Conservation (phyloP, 2,797 vertebrate species). For the Cygnus olor region DNA sequence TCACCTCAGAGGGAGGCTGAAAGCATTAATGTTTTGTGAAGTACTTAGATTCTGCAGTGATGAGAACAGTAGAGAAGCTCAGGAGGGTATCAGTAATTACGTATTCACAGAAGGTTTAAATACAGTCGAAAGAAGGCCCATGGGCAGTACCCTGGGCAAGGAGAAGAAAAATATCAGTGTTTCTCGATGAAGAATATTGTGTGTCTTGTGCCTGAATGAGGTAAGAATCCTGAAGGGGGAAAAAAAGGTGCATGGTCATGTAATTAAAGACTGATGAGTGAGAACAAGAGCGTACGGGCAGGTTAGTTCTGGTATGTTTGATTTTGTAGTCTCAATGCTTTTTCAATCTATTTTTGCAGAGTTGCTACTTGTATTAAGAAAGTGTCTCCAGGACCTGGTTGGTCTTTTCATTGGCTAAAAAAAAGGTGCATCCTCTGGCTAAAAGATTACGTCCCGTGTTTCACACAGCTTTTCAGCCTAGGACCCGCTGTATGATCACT, state of each 20-base stretch:
- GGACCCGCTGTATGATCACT: neutral
- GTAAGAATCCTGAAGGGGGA: neutral
- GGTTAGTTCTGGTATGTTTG: neutral
- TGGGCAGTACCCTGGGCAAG: neutral
- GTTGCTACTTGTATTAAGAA: neutral
- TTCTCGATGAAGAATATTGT: neutral
- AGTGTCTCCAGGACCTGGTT: neutral
- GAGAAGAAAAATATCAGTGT: neutral
- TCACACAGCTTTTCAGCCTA: neutral
- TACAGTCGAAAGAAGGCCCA: neutral
- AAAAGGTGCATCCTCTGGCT: neutral
- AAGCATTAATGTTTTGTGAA: conserved; percentile 24
- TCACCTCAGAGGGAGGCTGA: conserved; percentile 10
- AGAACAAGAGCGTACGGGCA: neutral
- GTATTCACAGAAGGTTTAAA: neutral
- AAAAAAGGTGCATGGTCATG: neutral
- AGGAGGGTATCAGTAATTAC: neutral
- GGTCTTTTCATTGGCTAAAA: neutral
- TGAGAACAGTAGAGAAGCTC: conserved; percentile 20
- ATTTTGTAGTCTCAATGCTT: neutral
- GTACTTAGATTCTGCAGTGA: neutral
- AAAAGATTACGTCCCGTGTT: neutral
- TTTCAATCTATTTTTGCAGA: neutral
- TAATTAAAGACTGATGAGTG: neutral
- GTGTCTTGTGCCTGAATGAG: neutral